Percentiles rank a stretch among this genome's conserved stretches.
Evolutionary conservation across 2,113 vertebrate species (phyloP).

Genomic region (Tupaia tana): DNA sequence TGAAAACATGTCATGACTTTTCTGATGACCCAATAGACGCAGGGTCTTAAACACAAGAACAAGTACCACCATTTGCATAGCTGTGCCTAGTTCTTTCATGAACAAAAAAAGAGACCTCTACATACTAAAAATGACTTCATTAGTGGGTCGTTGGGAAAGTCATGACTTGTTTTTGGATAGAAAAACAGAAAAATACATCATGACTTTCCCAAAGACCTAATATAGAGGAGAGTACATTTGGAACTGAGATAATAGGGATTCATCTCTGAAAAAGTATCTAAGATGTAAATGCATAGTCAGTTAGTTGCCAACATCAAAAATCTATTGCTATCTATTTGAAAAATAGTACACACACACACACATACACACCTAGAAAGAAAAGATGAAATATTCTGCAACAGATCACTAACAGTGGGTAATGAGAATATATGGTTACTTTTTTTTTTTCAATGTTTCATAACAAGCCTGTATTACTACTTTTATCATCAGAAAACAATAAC

Average conservation of each 20-base stretch:
- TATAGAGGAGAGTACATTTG: background rate
- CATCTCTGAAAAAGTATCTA: background rate
- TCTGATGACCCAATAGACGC: background rate
- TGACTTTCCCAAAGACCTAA: too few species aligned
- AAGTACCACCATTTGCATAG: background rate
- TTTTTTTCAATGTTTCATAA: slow-evolving; percentile 54
- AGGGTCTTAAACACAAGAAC: slow-evolving; percentile 13
- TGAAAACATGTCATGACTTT: background rate
- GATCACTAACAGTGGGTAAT: slow-evolving; percentile 36
- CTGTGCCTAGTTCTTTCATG: background rate
- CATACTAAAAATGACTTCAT: slow-evolving; percentile 1
- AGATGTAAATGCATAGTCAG: background rate
- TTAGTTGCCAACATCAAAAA: background rate
- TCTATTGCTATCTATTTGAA: background rate
- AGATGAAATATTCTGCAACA: slow-evolving; percentile 23
- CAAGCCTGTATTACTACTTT: background rate
- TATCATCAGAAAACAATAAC: slow-evolving; percentile 35
- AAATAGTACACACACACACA: background rate
- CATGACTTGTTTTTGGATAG: too few species aligned
- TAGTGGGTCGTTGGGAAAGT: background rate
- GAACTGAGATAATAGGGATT: background rate
- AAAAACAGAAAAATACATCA: too few species aligned
- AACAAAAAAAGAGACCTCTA: background rate
- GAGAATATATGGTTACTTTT: background rate
- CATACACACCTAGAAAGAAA: background rate